Base-by-base conservation (phyloP, 64 coral and sea anemone genomes). In the Porites australiensis region DNA sequence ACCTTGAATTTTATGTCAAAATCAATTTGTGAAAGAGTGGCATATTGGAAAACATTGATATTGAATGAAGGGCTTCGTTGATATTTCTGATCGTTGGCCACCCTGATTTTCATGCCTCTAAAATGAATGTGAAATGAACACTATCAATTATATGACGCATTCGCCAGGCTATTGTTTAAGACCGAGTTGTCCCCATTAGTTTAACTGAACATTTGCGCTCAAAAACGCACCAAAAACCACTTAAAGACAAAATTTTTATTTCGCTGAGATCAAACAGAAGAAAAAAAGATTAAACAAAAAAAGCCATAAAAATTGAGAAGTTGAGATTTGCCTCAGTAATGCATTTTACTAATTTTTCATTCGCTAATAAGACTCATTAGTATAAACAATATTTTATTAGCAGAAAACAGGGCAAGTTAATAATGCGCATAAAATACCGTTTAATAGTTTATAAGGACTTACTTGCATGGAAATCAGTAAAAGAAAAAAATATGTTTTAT, bases 1-100 rank as follows among this genome's bases (percentile, higher is more conserved):
- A 84, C 63, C 45, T 84, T 84, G 81, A 84, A 84, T 84, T 84
- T 84, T 69, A 84, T 22, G 81, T 84, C 81, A 47, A 84, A 84
- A 68, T 84, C 63, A 63, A 69, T 84, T n/a, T 69, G 81, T 23
- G 43, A 50, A 68, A 50, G 81, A 84, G 16, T 84, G 63, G 48
- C 81, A 84, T 50, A 50, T 84, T 65, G 61, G 58, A 67, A 84
- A 68, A 67, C 62, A 84, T 51, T 68, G 16, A 84, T 65, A 84
- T 69, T 9, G 46, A 84, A 70, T 84, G 69, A 84, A 50, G 44
- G 59, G 44, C 23, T 64, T 47, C 16, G 16, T 50, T 64, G 59
- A 83, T 66, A 52, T 84, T 50, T 84, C 11, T 51, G 20, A 8
- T 48, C 43, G 13, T 12, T 47, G 18, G 45, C 5, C 19, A 21